These are phyloP conservation scores for Rhineura floridana DNA, from an alignment of 2,113 vertebrate species.

Conservation along the genomic window DNA sequence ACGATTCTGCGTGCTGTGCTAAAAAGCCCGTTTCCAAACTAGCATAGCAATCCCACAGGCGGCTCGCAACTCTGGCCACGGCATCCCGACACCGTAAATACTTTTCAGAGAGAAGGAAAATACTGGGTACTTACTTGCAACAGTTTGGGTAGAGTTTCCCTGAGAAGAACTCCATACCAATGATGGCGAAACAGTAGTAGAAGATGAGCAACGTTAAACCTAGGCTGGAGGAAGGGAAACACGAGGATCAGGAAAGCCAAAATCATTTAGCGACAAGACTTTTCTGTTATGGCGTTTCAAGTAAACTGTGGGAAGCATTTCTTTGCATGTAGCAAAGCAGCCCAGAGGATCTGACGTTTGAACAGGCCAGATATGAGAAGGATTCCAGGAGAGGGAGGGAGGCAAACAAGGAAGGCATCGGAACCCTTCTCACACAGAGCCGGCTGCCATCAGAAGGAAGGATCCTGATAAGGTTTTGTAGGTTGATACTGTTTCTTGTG, in stretches of 20 bases:
- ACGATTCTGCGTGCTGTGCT: no score
- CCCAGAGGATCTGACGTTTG: background rate
- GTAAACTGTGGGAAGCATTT: background rate
- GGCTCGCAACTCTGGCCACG: background rate
- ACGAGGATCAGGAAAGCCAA: conserved; percentile 31
- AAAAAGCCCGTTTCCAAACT: background rate
- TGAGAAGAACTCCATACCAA: conserved; percentile 98
- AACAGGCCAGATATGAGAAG: background rate
- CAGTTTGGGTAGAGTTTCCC: conserved; percentile 92
- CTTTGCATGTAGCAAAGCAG: background rate
- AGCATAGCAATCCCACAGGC: no score
- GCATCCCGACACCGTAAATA: background rate
- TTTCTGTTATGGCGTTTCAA: conserved; percentile 13
- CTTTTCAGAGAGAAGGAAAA: background rate
- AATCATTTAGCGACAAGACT: background rate
- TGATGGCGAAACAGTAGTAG: conserved; percentile 98
- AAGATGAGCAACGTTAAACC: conserved; percentile 95
- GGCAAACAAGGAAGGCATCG: background rate
- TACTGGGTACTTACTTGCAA: conserved; percentile 88
- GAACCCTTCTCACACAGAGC: no score
- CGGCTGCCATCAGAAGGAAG: no score
- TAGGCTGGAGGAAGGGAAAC: conserved; percentile 78
- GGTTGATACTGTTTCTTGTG: no score
- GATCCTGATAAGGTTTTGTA: no score
- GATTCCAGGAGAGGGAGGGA: no score